phyloP scores from a whole-genome alignment of 1,140 invertebrate genomes.

The Nasonia longicornis region DNA sequence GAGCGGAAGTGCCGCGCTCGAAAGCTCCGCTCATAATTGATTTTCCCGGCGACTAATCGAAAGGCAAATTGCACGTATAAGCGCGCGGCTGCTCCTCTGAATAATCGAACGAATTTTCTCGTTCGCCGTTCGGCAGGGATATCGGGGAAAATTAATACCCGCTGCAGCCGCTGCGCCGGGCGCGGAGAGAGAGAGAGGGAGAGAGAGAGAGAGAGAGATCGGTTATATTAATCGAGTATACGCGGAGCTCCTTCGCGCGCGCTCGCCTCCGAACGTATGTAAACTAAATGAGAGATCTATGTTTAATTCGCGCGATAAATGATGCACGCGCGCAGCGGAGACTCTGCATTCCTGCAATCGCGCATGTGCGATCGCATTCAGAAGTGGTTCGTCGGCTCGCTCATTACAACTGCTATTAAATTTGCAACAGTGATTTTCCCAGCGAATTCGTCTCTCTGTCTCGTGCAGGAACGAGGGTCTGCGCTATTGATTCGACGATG shows the following conservation, averaged over 20 bases:
- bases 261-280: constrained; percentile 26
- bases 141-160: constrained; percentile 58
- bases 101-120: constrained; percentile 44
- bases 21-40: constrained; percentile 39
- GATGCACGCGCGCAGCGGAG: neutral
- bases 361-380: no score
- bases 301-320: constrained; percentile 40
- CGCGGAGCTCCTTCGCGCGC: constrained; percentile 29
- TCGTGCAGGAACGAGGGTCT: no score
- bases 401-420: no score
- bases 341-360: constrained; percentile 2
- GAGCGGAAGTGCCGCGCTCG: constrained; percentile 6
- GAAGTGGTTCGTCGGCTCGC: no score
- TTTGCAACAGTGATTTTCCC: neutral
- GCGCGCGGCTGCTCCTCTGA: constrained; percentile 28
- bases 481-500: no score
- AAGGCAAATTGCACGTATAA: constrained; percentile 34
- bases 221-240: constrained; percentile 55
- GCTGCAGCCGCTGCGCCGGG: constrained; percentile 34
- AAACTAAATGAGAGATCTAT: constrained; percentile 33
- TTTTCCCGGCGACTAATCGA: constrained; percentile 42
- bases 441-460: constrained; percentile 1
- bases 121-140: constrained; percentile 36
- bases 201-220: constrained; percentile 20
- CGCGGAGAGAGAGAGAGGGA: neutral